Percentiles rank a stretch among this genome's conserved stretches.
phyloP scores from a whole-genome alignment of 2,797 vertebrate genomes.

The Melanotaenia parkinsoni region DNA sequence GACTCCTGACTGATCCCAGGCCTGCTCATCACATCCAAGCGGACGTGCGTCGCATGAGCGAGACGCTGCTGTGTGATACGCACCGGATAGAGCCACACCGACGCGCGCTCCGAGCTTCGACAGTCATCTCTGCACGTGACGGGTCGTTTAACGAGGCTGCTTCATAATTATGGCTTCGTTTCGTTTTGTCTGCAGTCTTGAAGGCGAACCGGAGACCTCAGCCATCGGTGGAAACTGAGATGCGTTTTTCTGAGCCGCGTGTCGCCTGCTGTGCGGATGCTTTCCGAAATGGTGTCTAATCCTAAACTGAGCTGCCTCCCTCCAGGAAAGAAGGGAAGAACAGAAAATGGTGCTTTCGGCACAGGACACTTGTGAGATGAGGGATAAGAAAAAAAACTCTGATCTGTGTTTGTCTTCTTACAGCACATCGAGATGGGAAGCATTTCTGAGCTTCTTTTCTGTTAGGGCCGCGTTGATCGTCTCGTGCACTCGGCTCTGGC shows the following conservation, averaged over 20 bases:
- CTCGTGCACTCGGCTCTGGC: not conserved
- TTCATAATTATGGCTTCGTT: no score
- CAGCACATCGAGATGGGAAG: conserved; percentile 11
- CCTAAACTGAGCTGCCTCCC: conserved; percentile 2
- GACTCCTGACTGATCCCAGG: conserved; percentile 60
- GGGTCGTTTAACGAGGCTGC: no score
- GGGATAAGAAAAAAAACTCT: no score
- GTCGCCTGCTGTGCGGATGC: conserved; percentile 9
- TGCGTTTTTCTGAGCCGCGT: conserved; percentile 4
- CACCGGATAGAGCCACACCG: no score
- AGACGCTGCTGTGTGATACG: no score
- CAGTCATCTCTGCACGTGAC: no score
- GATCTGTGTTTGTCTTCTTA: no score
- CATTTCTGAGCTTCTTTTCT: conserved; percentile 27
- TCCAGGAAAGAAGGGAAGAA: not conserved
- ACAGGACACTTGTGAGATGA: no score
- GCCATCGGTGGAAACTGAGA: conserved; percentile 53
- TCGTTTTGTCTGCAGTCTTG: no score
- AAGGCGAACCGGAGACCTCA: conserved; percentile 40
- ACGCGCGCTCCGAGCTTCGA: not conserved
- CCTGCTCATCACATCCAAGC: conserved; percentile 43
- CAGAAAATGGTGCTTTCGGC: conserved; percentile 11
- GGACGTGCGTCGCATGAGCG: conserved; percentile 57
- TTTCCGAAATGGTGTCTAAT: conserved; percentile 29
- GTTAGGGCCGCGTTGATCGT: conserved; percentile 2